Evolutionary conservation across 2,888 invertebrate species (phyloP), one percentile per base, ranked within the genome.

Genomic region (Muscina levida): DNA sequence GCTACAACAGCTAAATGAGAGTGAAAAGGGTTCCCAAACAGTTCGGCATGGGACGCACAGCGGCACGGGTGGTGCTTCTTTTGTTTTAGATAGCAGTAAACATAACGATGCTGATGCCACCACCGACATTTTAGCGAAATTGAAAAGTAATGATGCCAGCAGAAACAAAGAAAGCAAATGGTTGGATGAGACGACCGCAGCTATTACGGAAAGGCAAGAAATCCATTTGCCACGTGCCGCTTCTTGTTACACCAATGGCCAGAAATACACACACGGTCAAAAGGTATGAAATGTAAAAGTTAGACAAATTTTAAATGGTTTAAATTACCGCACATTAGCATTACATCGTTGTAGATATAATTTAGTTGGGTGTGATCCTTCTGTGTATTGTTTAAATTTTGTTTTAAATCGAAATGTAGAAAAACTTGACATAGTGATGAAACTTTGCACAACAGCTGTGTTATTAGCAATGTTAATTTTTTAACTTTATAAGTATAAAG

Each of bases 221-320:
- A 74, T 81, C 68, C 65, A 81, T 70, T 77, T 81, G 62, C 81
- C 81, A 72, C 81, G 88, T 72, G 90, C 90, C 42, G 90, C 89
- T 37, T 85, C 89, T 11, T 90, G 91, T 82, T 87, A 87, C 80
- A 87, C 88, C 77, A 87, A 87, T 84, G 88, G 89, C 57, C 87
- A 87, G 77, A 89, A 88, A 84, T 90, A 90, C 79, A 89, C 90
- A 82, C 90, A 90, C 81, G 90, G 90, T 80, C 89, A 90, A 86
- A 91, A 90, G 90, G 90, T 90, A 87, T 13, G 39, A 31, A 31
- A 31, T 31, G 8, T 3, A 31, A 5, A 31, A 31, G 8, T 31
- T 84, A 85, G n/a, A 65, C 37, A 13, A 24, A 13, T 26, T 48
- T 8, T 4, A 48, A 15, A 48, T 19, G 2, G 48, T 19, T 48